Evolutionary conservation across 2,797 vertebrate genomes (phyloP).

Genomic region (Antrozous pallidus): DNA sequence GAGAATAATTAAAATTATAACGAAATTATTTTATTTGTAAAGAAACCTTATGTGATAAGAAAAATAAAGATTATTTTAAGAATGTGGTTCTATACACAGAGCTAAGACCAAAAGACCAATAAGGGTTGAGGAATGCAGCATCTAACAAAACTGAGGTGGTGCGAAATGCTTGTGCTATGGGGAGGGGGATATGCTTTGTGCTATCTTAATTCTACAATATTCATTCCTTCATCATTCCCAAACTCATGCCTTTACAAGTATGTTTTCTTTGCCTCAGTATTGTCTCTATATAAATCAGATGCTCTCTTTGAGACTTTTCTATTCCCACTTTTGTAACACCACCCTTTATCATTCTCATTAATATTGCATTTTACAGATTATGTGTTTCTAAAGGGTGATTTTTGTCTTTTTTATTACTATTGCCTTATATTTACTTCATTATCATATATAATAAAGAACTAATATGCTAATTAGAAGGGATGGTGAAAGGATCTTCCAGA

Average conservation of each 20-base stretch:
- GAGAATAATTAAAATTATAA: background rate
- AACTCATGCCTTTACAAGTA: background rate
- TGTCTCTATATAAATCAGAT: background rate
- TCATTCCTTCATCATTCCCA: background rate
- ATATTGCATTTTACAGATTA: background rate
- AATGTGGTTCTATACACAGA: background rate
- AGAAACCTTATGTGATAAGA: background rate
- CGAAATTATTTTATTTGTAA: background rate
- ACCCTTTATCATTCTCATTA: background rate
- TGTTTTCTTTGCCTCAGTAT: background rate
- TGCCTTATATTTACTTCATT: too few species aligned
- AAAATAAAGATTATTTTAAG: background rate
- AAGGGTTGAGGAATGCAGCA: background rate
- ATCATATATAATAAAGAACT: too few species aligned
- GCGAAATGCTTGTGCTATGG: background rate
- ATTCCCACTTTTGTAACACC: background rate
- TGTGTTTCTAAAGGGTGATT: background rate
- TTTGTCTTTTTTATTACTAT: too few species aligned
- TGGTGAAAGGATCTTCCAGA: accelerated
- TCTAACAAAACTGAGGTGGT: background rate
- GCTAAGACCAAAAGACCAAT: background rate
- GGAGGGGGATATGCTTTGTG: background rate
- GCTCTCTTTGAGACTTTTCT: background rate
- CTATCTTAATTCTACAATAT: background rate
- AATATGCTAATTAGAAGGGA: too few species aligned